phyloP scores from a whole-genome alignment of 2,888 invertebrate species.

The Aquatica leii region DNA sequence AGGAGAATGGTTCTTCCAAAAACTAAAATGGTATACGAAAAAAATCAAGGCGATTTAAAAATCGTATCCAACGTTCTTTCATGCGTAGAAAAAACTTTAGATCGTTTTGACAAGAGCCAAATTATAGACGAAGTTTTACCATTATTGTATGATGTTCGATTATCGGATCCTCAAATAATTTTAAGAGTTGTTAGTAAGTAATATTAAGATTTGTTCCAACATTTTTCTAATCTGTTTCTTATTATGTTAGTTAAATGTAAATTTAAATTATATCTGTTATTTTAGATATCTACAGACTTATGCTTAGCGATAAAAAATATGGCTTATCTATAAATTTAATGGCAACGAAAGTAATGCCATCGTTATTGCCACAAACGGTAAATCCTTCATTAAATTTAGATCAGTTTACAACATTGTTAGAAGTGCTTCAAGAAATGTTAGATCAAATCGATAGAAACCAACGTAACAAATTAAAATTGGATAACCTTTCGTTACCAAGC shows the following conservation, averaged over 20 bases:
- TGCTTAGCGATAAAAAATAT: conserved; percentile 90
- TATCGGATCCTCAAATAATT: conserved; percentile 89
- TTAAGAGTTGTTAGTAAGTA: conserved; percentile 93
- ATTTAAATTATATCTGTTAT: conserved; percentile 40
- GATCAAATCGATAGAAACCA: conserved; percentile 88
- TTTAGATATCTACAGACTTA: conserved; percentile 89
- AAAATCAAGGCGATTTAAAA: conserved; percentile 80
- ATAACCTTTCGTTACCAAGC: conserved; percentile 77
- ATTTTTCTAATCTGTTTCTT: no score
- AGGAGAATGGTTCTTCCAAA: conserved; percentile 83
- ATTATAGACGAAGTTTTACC: conserved; percentile 92
- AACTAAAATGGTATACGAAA: conserved; percentile 82
- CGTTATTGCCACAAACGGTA: conserved; percentile 89
- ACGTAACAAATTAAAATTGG: conserved; percentile 87
- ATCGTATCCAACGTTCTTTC: conserved; percentile 81
- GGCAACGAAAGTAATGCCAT: conserved; percentile 93
- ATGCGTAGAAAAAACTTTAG: conserved; percentile 82
- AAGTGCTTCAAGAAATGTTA: conserved; percentile 92
- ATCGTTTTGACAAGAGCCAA: conserved; percentile 84
- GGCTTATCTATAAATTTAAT: conserved; percentile 89
- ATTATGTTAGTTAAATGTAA: no score
- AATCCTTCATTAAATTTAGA: conserved; percentile 86
- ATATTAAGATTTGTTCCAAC: no score
- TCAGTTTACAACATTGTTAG: conserved; percentile 80
- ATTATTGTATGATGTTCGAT: conserved; percentile 83